Percentiles rank a stretch among this genome's conserved stretches.
These are phyloP conservation scores for Chloebia gouldiae DNA, from an alignment of 2,113 vertebrate species.

Conservation along the genomic window DNA sequence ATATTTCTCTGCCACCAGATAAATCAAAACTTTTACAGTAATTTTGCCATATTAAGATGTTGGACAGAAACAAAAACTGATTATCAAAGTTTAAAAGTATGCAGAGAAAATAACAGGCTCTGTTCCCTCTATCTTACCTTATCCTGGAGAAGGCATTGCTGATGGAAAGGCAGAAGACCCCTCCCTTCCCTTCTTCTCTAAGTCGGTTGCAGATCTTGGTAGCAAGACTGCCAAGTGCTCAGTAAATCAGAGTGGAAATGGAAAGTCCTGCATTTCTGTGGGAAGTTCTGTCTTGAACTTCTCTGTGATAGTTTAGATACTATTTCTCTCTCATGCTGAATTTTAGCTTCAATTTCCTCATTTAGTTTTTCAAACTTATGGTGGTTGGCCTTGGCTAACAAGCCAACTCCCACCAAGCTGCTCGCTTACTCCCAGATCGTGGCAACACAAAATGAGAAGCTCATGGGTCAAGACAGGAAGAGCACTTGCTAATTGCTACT, in stretches of 20 bases:
- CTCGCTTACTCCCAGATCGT: background rate
- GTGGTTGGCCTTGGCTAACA: background rate
- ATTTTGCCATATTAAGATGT: background rate
- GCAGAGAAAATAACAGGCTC: background rate
- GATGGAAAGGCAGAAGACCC: background rate
- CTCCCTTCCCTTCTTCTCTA: background rate
- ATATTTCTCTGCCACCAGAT: background rate
- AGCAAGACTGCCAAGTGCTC: background rate
- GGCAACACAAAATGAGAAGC: background rate
- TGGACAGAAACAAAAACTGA: background rate
- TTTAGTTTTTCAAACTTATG: background rate
- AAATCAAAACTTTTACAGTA: background rate
- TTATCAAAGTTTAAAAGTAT: background rate
- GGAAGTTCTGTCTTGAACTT: background rate
- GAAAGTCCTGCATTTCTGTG: fast-evolving
- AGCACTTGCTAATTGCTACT: background rate
- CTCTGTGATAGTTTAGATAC: background rate
- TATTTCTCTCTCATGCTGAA: background rate
- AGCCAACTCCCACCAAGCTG: background rate
- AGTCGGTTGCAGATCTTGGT: background rate
- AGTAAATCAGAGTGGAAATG: background rate
- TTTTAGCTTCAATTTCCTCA: background rate
- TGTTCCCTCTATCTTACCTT: background rate
- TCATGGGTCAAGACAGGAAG: background rate
- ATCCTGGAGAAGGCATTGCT: background rate